phyloP scores from a whole-genome alignment of 2,797 vertebrate genomes.

The Hipposideros larvatus region DNA sequence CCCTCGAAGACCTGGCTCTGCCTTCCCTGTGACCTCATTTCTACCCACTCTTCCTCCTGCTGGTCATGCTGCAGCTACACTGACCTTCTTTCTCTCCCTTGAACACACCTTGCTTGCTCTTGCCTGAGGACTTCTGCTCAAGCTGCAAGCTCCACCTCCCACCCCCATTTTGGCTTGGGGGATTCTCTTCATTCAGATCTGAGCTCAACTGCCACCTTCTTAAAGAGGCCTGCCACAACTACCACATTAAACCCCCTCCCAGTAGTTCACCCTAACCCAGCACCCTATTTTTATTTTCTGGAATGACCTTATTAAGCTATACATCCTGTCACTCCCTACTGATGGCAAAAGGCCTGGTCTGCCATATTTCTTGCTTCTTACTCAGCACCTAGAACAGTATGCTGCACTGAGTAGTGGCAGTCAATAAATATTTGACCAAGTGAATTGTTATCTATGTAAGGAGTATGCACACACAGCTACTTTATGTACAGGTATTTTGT shows the following conservation, averaged over 20 bases:
- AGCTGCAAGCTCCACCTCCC: background rate
- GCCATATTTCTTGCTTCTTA: background rate
- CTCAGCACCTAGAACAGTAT: background rate
- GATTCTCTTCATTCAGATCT: background rate
- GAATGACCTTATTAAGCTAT: background rate
- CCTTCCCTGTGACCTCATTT: background rate
- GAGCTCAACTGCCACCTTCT: background rate
- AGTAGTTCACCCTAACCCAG: background rate
- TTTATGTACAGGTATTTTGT: background rate
- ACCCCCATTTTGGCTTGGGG: background rate
- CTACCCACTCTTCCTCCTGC: background rate
- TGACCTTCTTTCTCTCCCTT: background rate
- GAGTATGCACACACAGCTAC: background rate
- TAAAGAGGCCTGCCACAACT: background rate
- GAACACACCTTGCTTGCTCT: background rate
- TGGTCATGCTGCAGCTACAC: background rate
- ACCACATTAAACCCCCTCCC: background rate
- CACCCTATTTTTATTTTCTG: background rate
- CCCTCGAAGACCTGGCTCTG: background rate
- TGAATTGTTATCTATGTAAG: background rate
- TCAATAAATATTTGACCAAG: background rate
- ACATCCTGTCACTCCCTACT: background rate
- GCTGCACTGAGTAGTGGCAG: background rate
- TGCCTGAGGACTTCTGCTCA: background rate
- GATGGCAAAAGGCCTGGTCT: background rate